Percentiles rank a stretch among this genome's conserved stretches.
phyloP scores from a whole-genome alignment of 1,140 invertebrate species.

The Zaprionus lachaisei region DNA sequence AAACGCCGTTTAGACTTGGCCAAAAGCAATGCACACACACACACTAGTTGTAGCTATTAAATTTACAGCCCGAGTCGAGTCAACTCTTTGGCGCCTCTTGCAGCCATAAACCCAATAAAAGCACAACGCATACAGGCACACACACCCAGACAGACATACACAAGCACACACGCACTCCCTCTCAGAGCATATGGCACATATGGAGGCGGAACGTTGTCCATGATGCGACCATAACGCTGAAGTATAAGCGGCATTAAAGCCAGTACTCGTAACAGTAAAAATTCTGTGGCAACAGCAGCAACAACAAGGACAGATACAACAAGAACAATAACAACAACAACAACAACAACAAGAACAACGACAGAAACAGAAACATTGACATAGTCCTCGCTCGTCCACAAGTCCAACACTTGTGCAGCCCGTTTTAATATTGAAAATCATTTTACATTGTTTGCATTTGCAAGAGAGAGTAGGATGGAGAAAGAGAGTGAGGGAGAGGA shows the following conservation, averaged over 20 bases:
- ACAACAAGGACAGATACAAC: conserved; percentile 14
- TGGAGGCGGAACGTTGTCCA: conserved; percentile 32
- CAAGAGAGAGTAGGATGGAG: background rate
- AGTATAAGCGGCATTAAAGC: conserved; percentile 48
- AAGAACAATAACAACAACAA: background rate
- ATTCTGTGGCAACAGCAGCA: conserved; percentile 26
- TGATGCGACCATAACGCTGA: conserved; percentile 53
- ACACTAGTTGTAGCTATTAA: conserved; percentile 30
- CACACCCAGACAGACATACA: background rate
- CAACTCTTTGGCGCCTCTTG: conserved; percentile 36
- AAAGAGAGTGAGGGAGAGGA: background rate
- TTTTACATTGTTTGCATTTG: conserved; percentile 64
- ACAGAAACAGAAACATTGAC: conserved; percentile 15
- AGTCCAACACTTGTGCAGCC: conserved; percentile 36
- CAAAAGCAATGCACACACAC: background rate
- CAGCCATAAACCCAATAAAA: conserved; percentile 24
- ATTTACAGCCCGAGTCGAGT: conserved; percentile 31
- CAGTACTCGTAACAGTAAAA: conserved; percentile 29
- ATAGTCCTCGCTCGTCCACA: conserved; percentile 12
- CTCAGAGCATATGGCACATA: conserved; percentile 36
- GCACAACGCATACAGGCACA: conserved; percentile 3
- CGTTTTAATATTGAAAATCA: conserved; percentile 60
- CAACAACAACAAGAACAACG: conserved; percentile 3
- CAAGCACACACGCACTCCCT: background rate
- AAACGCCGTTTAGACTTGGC: conserved; percentile 9